Evolutionary conservation across 2,797 vertebrate species (phyloP).

Genomic region (Peromyscus eremicus): DNA sequence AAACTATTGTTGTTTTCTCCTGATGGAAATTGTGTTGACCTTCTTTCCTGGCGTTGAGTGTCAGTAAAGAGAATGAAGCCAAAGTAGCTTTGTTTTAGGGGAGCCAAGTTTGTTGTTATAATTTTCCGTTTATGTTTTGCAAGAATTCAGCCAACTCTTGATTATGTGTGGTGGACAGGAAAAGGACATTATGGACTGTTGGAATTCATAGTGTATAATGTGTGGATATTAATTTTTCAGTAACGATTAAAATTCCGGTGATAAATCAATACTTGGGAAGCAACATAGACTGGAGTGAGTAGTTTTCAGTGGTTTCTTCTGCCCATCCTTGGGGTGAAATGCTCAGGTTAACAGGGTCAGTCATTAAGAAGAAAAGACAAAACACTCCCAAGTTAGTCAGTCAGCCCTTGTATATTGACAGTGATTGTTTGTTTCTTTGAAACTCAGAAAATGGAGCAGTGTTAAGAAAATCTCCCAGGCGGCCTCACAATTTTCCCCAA

Average conservation of each 20-base stretch:
- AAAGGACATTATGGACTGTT: not conserved
- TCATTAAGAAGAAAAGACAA: conserved; percentile 27
- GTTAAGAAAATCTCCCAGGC: conserved; percentile 51
- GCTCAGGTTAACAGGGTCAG: conserved; percentile 53
- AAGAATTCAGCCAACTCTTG: conserved; percentile 63
- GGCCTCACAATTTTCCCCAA: conserved; percentile 57
- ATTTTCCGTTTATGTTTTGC: conserved; percentile 6
- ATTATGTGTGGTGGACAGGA: conserved; percentile 49
- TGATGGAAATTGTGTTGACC: conserved; percentile 57
- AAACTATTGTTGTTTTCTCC: conserved; percentile 73
- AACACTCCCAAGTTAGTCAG: conserved; percentile 24
- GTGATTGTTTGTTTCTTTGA: conserved; percentile 38
- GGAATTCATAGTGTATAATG: not conserved
- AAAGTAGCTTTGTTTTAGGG: conserved; percentile 57
- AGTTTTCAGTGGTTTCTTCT: conserved; percentile 50
- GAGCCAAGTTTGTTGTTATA: not conserved
- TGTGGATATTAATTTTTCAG: conserved; percentile 37
- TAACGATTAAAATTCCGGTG: conserved; percentile 1
- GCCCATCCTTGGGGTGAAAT: conserved; percentile 17
- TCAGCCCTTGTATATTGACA: conserved; percentile 72
- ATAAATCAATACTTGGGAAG: conserved; percentile 19
- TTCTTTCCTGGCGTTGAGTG: conserved; percentile 40
- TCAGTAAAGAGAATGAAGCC: conserved; percentile 48
- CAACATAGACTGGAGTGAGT: conserved; percentile 28
- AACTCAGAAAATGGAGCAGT: conserved; percentile 33